phyloP scores from a whole-genome alignment of 37 sponge, comb jelly and placozoan genomes.

The Spongia lamella region DNA sequence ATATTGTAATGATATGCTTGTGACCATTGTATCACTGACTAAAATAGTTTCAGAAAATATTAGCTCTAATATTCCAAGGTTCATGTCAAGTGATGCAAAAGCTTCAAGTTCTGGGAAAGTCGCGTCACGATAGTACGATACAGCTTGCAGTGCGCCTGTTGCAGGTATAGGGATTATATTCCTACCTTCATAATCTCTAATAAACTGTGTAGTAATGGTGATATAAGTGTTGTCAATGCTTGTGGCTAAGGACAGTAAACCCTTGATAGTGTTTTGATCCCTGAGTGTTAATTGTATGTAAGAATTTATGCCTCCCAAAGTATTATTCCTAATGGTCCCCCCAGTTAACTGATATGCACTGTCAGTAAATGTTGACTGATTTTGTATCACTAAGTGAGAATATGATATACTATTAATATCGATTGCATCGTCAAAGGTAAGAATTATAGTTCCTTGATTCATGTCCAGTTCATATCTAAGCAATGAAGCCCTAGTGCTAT shows the following conservation, averaged over 20 bases:
- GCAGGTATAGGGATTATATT: background rate
- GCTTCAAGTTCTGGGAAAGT: slow-evolving; percentile 5
- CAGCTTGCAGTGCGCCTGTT: background rate
- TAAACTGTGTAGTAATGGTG: slow-evolving; percentile 17
- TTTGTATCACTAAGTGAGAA: background rate
- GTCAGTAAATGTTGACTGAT: background rate
- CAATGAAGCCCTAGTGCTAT: background rate
- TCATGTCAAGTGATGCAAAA: slow-evolving; percentile 14
- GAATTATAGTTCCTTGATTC: background rate
- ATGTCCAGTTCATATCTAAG: slow-evolving; percentile 5
- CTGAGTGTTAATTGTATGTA: background rate
- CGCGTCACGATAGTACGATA: background rate
- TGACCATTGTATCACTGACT: background rate
- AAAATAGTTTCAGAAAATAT: slow-evolving; percentile 38
- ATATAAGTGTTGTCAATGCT: slow-evolving; percentile 6
- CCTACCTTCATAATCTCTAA: background rate
- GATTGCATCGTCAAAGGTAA: slow-evolving; percentile 3
- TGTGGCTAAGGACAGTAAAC: slow-evolving; percentile 21
- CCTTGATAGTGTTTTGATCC: slow-evolving; percentile 33
- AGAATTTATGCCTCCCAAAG: background rate
- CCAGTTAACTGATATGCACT: background rate
- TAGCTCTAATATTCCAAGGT: background rate
- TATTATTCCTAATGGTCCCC: background rate
- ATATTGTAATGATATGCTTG: slow-evolving; percentile 1
- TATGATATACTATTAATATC: background rate